Evolutionary conservation across 2,888 invertebrate genomes (phyloP), one percentile per base, ranked within the genome.

Genomic region (Capitulum mitella): DNA sequence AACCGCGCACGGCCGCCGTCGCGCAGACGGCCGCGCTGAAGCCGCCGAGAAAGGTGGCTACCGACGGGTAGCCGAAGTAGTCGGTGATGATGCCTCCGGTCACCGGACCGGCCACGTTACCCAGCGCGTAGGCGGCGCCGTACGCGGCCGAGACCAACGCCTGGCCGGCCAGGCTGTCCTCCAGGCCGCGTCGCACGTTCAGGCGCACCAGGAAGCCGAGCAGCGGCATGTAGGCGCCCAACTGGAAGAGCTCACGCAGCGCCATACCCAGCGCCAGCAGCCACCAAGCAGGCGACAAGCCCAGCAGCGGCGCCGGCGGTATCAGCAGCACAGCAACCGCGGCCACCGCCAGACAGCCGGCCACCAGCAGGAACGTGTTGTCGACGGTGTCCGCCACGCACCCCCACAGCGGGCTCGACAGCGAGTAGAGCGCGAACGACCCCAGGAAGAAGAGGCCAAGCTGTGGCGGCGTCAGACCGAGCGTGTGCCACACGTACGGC

Each of bases 361-460:
- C 58, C 58, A 10, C 3, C 58, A 58, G 29, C 29, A 29, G 6
- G 29, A 6, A 58, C 29, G 29, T 8, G 29, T n/a, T 58, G n/a
- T 10, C 10, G 58, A 58, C n/a, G 58, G 10, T 3, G 58, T 58
- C 58, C 8, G n/a, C 3, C 10, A 58, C n/a, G 29, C 58, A 29
- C 10, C 58, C 58, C 58, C 58, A 58, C n/a, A 58, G 5, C n/a
- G 29, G n/a, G n/a, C 58, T 58, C n/a, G 58, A 5, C 1, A 29
- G 10, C n/a, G 58, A 6, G 58, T 58, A 58, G 58, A 3, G 5
- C n/a, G n/a, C 29, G 58, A 29, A n/a, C 10, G 58, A 26, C 10
- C n/a, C 58, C n/a, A 58, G 58, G n/a, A 58, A 58, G 58, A 58
- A 58, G n/a, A 58, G 29, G 58, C 58, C 58, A 8, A 58, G 58